phyloP scores from a whole-genome alignment of 2,888 invertebrate species.

The Idaea dimidiata region DNA sequence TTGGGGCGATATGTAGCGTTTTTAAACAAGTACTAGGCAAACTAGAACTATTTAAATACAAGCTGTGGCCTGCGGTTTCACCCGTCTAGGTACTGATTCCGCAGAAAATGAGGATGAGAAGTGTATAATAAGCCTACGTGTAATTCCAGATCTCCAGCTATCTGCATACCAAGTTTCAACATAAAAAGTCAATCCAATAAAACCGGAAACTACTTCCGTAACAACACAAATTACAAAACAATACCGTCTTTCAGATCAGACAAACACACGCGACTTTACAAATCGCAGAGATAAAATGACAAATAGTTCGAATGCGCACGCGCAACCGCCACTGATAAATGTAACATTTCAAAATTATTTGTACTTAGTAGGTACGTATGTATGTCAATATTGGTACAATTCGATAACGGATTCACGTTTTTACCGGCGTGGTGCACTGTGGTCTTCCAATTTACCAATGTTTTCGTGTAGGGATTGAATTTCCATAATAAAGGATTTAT shows the following conservation, averaged over 20 bases:
- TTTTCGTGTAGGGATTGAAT: too few relatives aligned
- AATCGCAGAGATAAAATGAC: not conserved
- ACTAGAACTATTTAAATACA: too few relatives aligned
- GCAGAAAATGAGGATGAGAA: too few relatives aligned
- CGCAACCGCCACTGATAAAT: not conserved
- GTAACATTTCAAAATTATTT: not conserved
- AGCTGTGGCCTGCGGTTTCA: too few relatives aligned
- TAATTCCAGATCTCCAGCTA: too few relatives aligned
- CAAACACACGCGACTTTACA: not conserved
- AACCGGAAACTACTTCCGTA: not conserved
- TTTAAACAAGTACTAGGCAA: not conserved
- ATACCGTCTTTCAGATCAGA: not conserved
- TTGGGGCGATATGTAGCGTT: conserved; percentile 26
- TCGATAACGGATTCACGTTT: conserved; percentile 10
- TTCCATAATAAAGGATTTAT: too few relatives aligned
- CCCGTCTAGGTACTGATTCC: too few relatives aligned
- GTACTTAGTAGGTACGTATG: not conserved
- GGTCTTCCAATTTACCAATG: not conserved
- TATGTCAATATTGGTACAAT: not conserved
- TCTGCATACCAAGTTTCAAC: too few relatives aligned
- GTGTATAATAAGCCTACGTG: too few relatives aligned
- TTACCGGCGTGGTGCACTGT: not conserved
- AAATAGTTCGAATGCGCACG: not conserved
- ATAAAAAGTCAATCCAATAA: not conserved
- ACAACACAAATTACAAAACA: not conserved